Conservation (phyloP, 2,113 vertebrate species). For the Odocoileus hemionus region DNA sequence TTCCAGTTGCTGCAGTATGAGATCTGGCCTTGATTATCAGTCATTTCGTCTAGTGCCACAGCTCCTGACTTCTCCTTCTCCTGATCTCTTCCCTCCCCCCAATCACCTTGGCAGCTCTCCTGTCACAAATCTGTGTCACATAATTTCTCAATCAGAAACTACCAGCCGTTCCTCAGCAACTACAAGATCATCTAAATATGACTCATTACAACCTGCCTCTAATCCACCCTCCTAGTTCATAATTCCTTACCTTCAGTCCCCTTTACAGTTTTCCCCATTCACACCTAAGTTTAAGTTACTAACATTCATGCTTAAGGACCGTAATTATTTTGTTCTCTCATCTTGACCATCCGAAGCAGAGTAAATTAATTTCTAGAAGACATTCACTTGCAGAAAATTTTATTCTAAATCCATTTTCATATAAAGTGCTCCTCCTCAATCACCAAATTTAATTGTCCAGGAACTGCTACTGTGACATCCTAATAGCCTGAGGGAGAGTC, state of each 20-base stretch:
- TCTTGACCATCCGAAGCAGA: not conserved
- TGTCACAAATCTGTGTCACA: not conserved
- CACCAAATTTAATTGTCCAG: not conserved
- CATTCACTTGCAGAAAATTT: not conserved
- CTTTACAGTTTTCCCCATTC: not conserved
- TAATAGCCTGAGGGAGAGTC: not conserved
- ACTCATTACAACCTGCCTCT: not conserved
- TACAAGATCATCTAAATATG: not conserved
- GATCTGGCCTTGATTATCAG: not conserved
- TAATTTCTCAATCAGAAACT: not conserved
- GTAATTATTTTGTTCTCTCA: not conserved
- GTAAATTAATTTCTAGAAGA: not conserved
- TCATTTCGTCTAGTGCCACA: not conserved
- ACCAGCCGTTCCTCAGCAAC: not conserved
- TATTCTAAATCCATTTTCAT: not conserved
- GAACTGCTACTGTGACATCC: not conserved
- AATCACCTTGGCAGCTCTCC: not conserved
- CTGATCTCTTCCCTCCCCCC: not conserved
- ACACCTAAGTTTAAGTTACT: not conserved
- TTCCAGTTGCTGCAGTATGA: not conserved
- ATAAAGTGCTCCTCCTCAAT: not conserved
- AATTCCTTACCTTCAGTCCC: not conserved
- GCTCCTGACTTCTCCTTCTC: not conserved
- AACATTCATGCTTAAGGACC: not conserved
- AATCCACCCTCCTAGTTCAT: not conserved